Base-by-base conservation (phyloP, 2,113 vertebrate genomes). In the Mohoua ochrocephala region DNA sequence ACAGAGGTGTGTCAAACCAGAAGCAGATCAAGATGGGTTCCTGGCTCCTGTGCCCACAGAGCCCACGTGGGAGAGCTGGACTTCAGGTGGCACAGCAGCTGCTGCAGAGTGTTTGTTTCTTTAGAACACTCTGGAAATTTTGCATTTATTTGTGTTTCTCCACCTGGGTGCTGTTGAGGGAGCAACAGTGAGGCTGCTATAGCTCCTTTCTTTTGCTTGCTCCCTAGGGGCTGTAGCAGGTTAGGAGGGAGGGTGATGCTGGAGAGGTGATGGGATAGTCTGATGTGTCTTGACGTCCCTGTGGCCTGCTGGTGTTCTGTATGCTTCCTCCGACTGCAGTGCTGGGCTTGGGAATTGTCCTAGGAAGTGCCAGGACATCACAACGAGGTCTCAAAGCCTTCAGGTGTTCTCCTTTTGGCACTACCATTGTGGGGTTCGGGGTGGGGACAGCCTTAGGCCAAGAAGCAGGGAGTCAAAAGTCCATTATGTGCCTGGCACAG, bases 401-500 rank as follows among this genome's bases (percentile, higher is more conserved):
- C 67, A 73, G 37, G 59, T 91, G 31, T 80, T 90, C 76, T 84
- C 68, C 59, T 81, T 80, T 86, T 92, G 76, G 50, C 79, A 44
- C 68, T 92, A 37, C 71, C 11, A 0, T 52, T 42, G 76, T 76
- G 73, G 16, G 6, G 52, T 94, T 89, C 41, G 42, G 79, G 71
- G 50, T 60, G 68, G 73, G 77, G 91, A 92, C 79, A 91, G 83
- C 57, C 91, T 90, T 95, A 95, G 86, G 68, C 64, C 71, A 71
- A 89, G 83, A 54, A 92, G 33, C 71, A 63, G 50, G 33, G 63
- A 94, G 88, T 90, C 93, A 88, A 21, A 93, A 79, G 82, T 93
- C 87, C 83, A 84, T 90, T 77, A 52, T 53, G 53, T 93, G 68
- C 60, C 52, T 91, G 84, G 71, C 50, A 70, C 26, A 47, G 39